Evolutionary conservation across 2,113 vertebrate genomes (phyloP), one percentile per base, ranked within the genome.

Genomic region (Galeopterus variegatus): DNA sequence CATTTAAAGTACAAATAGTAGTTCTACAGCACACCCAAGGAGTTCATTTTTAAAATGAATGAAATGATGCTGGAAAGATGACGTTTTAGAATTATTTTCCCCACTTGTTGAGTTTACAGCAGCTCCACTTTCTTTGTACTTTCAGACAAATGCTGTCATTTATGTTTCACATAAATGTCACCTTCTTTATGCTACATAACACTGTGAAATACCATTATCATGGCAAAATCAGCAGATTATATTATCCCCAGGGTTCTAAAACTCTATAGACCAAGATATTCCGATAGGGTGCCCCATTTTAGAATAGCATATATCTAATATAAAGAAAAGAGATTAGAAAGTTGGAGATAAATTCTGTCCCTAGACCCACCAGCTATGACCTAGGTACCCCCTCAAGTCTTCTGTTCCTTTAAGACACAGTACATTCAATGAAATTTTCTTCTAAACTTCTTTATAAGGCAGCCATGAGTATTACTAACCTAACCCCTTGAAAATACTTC

Each of bases 11-110:
- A 60, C 87, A 97, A 95, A 91, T 85, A 41, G 6, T 45, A 91
- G 64, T 97, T 97, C 19, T 81, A 23, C 54, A 97, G 95, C 33
- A 96, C 45, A 81, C 84, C 69, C 41, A 84, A 79, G 26, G 96
- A 98, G 83, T 93, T 96, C n/a, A 93, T 98, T 98, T 98, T 97
- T 93, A 52, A 98, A 98, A 95, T 76, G 56, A 98, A 98, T 97
- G 88, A 98, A 98, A 96, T 91, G 88, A 95, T 48, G 1, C 50
- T 75, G 72, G 88, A 91, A 93, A 88, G 36, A 95, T 95, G 92
- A 97, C 86, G 93, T 93, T 97, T 92, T 54, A 96, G 86, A 97
- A 95, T 98, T 95, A 91, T 89, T 95, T 95, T 79, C 70, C 84
- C 79, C 41, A 93, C 62, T 62, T 1, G 0, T 85, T 92, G 64